Evolutionary conservation across 2,113 vertebrate genomes (phyloP).

Genomic region (Tychaedon coryphoeus): DNA sequence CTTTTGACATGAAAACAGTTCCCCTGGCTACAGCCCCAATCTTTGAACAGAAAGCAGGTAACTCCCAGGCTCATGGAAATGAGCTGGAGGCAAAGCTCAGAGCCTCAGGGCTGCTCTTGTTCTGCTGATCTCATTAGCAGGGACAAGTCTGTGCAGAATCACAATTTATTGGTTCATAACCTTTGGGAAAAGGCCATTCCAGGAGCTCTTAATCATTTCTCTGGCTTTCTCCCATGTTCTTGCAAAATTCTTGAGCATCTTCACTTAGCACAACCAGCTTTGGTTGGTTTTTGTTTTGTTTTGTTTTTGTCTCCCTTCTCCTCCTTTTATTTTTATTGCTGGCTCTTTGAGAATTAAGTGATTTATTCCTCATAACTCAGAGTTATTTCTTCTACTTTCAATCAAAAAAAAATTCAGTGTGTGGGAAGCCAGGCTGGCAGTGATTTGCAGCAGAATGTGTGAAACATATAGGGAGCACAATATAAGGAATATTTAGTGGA

Average conservation of each 20-base stretch:
- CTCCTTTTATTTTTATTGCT: not conserved
- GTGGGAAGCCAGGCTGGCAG: not conserved
- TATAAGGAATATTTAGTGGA: not conserved
- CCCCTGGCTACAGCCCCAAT: conserved; percentile 86
- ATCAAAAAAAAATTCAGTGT: not conserved
- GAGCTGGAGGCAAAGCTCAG: not conserved
- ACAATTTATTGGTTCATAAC: not conserved
- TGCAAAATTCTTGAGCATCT: not conserved
- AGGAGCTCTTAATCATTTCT: not conserved
- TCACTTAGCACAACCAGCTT: not conserved
- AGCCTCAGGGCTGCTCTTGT: accelerated
- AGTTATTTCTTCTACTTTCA: not conserved
- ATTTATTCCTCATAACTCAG: not conserved
- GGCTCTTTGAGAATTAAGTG: accelerated
- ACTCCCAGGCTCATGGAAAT: accelerated
- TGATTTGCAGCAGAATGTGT: not conserved
- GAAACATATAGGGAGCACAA: accelerated
- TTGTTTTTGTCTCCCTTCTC: too few species aligned
- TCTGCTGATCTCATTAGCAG: accelerated
- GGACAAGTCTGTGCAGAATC: not conserved
- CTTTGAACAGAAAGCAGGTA: conserved; percentile 92
- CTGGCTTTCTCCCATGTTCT: not conserved
- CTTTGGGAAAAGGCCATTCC: not conserved
- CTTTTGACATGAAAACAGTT: conserved; percentile 92
- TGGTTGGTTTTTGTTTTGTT: too few species aligned